Percentiles rank a stretch among this genome's conserved stretches.
Evolutionary conservation across 2,888 invertebrate genomes (phyloP).

Genomic region (Syrphus vitripennis): DNA sequence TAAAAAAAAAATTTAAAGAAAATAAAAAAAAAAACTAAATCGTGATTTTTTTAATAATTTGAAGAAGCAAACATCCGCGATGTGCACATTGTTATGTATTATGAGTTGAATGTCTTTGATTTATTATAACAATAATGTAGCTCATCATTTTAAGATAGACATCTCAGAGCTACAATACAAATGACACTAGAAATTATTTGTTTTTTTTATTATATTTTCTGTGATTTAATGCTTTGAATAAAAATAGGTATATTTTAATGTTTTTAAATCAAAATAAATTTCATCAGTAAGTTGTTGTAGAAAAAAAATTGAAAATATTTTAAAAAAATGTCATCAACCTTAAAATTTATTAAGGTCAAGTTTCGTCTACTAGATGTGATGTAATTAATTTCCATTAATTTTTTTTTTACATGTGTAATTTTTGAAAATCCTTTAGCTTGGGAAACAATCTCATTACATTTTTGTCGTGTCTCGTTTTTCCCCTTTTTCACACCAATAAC

Average conservation of each 20-base stretch:
- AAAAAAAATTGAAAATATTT: too few relatives aligned
- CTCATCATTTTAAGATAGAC: background rate
- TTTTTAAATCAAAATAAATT: too few relatives aligned
- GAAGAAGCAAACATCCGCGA: slow-evolving; percentile 21
- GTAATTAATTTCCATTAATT: too few relatives aligned
- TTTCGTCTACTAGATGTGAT: too few relatives aligned
- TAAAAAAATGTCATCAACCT: too few relatives aligned
- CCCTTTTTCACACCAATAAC: too few relatives aligned
- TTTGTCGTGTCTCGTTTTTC: too few relatives aligned
- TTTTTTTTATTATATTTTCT: background rate
- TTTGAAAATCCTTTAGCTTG: too few relatives aligned
- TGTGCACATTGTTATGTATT: background rate
- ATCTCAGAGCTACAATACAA: background rate
- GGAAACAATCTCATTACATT: too few relatives aligned
- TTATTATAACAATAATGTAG: slow-evolving; percentile 2
- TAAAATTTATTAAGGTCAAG: too few relatives aligned
- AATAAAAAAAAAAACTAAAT: background rate
- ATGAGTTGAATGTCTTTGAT: background rate
- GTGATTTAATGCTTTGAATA: background rate
- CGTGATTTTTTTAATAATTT: slow-evolving; percentile 17
- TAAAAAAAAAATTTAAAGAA: background rate
- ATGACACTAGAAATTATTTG: background rate
- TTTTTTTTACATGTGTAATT: too few relatives aligned
- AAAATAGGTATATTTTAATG: background rate
- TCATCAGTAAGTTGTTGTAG: too few relatives aligned